Evolutionary conservation across 2,888 invertebrate genomes (phyloP), one percentile per base, ranked within the genome.

Genomic region (Embidobia sp.): DNA sequence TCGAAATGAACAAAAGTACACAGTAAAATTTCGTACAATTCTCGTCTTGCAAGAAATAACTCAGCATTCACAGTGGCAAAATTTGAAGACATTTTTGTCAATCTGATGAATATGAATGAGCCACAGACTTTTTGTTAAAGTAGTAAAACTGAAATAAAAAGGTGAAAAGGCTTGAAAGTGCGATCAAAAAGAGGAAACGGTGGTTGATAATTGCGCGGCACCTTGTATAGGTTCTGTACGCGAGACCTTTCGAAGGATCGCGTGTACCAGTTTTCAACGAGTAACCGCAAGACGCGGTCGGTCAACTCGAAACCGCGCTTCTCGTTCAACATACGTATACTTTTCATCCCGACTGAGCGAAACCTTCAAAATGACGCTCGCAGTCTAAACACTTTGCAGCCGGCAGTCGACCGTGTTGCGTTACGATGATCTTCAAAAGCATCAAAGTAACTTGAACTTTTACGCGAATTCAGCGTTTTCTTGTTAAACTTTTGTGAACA

Each of bases 181-280:
- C 26, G 61, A 75, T 61, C 76, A 67, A 61, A 80, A 55, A 33
- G 55, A 75, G 51, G 53, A 59, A 53, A 61, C 18, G 37, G 49
- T 27, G 55, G 72, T 63, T 55, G 13, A 64, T 63, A 49, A 73
- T 73, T 73, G 42, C 42, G 46, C 44, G 49, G 61, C 63, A 48
- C 55, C 57, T 64, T 64, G 40, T 74, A 66, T 51, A 72, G 55
- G 37, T 63, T 63, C 26, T 63, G 48, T 22, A 72, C 29, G 66
- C 53, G 81, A 82, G 80, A 80, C 82, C 83, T 83, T 80, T 77
- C 79, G 81, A 80, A 82, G 81, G 81, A 80, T 85, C 84, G 80
- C 85, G 78, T 85, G 83, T 82, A 82, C 85, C 82, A 85, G 86
- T 86, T 86, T 85, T 82, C 84, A 82, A 78, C 77, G 81, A 79